Evolutionary conservation across 2,797 vertebrate species (phyloP).

Genomic region (Agapornis canus): DNA sequence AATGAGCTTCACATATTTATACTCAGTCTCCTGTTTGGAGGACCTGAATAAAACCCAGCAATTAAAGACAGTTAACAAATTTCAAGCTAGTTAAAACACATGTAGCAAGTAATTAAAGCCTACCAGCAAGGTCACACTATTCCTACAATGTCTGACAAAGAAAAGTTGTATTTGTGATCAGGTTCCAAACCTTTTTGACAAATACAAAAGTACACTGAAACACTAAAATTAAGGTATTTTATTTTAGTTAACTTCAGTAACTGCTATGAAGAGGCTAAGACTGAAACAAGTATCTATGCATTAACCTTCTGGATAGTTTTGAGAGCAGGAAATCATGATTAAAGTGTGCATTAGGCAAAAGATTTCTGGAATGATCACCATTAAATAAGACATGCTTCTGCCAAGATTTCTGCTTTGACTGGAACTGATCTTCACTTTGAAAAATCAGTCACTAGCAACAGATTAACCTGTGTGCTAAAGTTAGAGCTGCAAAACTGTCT

Average conservation of each 20-base stretch:
- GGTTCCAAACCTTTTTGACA: neutral
- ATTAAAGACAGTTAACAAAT: neutral
- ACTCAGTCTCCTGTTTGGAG: neutral
- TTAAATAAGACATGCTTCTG: neutral
- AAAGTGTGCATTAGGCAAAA: neutral
- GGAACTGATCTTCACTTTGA: neutral
- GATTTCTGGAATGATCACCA: neutral
- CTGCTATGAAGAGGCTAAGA: neutral
- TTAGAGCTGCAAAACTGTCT: neutral
- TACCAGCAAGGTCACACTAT: neutral
- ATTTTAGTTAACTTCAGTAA: neutral
- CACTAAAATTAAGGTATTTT: neutral
- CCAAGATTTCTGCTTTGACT: neutral
- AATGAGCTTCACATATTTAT: neutral
- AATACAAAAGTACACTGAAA: neutral
- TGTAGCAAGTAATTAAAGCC: neutral
- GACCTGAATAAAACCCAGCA: neutral
- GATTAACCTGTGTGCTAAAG: neutral
- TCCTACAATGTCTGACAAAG: neutral
- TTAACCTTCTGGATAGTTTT: neutral
- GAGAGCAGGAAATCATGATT: neutral
- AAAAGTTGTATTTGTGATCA: neutral
- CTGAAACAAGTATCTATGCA: neutral
- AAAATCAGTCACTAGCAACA: neutral
- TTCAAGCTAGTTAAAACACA: neutral